phyloP scores from a whole-genome alignment of 2,888 invertebrate species.

The Brachypalpus laphriformis region DNA sequence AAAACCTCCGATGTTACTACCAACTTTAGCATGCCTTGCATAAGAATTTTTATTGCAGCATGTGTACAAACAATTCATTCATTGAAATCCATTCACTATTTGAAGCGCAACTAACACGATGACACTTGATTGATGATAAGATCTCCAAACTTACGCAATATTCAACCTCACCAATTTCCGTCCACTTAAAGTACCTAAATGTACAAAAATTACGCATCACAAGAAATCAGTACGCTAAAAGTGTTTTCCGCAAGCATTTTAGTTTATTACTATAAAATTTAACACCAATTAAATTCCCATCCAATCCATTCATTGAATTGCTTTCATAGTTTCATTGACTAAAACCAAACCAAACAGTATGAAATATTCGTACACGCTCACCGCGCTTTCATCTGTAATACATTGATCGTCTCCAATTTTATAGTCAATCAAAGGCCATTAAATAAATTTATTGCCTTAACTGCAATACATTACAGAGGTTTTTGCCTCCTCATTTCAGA shows the following conservation, averaged over 20 bases:
- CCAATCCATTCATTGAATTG: slow-evolving; percentile 9
- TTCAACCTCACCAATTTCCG: slow-evolving; percentile 21
- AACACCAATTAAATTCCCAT: slow-evolving; percentile 58
- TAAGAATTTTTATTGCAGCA: background rate
- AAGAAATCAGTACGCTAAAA: slow-evolving; percentile 36
- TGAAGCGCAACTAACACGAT: slow-evolving; percentile 13
- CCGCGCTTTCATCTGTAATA: slow-evolving; percentile 40
- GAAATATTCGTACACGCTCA: background rate
- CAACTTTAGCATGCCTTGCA: background rate
- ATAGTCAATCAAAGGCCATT: slow-evolving; percentile 66
- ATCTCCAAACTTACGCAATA: slow-evolving; percentile 27
- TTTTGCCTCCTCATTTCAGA: slow-evolving; percentile 21
- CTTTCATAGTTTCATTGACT: slow-evolving; percentile 35
- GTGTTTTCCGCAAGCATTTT: slow-evolving; percentile 22
- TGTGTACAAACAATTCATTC: background rate
- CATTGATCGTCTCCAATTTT: slow-evolving; percentile 56
- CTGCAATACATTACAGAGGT: slow-evolving; percentile 15
- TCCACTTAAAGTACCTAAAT: background rate
- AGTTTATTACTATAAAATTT: slow-evolving; percentile 34
- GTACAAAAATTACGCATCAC: slow-evolving; percentile 2
- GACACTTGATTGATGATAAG: slow-evolving; percentile 10
- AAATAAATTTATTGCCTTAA: slow-evolving; percentile 48
- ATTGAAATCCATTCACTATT: slow-evolving; percentile 41
- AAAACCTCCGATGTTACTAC: too few relatives aligned
- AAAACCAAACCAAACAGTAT: background rate